Evolutionary conservation across 2,113 vertebrate genomes (phyloP).

Genomic region (Halichoerus grypus): DNA sequence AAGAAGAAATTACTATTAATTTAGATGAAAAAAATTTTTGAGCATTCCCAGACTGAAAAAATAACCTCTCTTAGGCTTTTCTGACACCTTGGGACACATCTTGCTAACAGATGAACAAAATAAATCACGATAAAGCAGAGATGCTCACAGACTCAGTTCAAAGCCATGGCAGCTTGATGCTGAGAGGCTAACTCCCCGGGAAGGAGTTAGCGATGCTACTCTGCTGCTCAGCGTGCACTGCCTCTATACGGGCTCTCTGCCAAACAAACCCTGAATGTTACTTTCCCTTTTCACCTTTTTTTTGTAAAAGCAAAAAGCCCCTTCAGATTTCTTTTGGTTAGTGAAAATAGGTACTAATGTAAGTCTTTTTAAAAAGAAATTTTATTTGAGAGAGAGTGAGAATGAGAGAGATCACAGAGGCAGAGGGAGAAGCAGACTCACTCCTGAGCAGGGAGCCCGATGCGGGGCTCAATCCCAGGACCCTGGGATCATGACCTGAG

Average conservation of each 20-base stretch:
- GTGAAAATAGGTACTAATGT: neutral
- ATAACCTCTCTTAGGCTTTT: neutral
- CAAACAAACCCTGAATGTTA: neutral
- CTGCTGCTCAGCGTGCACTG: neutral
- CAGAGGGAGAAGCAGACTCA: neutral
- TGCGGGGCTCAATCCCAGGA: neutral
- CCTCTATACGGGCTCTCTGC: neutral
- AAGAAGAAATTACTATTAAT: neutral
- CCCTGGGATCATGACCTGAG: neutral
- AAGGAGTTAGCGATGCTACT: neutral
- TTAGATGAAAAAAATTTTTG: neutral
- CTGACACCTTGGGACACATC: neutral
- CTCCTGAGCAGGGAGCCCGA: neutral
- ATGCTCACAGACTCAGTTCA: neutral
- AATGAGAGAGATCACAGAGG: neutral
- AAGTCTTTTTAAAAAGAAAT: neutral
- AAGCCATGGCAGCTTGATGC: neutral
- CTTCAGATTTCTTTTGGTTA: neutral
- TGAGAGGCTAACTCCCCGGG: neutral
- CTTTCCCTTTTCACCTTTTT: neutral
- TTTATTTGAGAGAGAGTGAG: neutral
- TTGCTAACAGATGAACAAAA: neutral
- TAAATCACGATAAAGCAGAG: neutral
- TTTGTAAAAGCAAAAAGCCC: neutral
- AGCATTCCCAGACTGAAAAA: neutral